phyloP scores from a whole-genome alignment of 1,140 invertebrate species.

The Drosophila leontia region DNA sequence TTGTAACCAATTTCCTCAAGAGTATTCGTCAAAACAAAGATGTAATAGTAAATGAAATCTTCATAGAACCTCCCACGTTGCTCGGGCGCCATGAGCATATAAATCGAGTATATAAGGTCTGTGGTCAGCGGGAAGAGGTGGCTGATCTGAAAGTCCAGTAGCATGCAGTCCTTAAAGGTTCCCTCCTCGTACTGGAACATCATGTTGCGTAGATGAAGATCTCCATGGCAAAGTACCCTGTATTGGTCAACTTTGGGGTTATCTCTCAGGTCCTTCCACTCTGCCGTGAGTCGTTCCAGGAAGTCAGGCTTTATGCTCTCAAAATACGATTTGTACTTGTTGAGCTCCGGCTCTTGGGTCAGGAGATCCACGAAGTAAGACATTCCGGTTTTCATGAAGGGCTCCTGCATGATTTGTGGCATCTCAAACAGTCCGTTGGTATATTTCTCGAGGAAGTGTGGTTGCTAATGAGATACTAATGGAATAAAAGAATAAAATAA shows the following conservation, averaged over 20 bases:
- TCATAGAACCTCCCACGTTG: conserved; percentile 25
- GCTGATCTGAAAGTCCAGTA: conserved; percentile 61
- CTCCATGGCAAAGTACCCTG: conserved; percentile 43
- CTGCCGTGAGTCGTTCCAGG: background rate
- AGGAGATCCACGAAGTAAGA: conserved; percentile 47
- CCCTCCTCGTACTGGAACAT: conserved; percentile 59
- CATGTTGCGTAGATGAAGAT: conserved; percentile 58
- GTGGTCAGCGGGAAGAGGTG: conserved; percentile 43
- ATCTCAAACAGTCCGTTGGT: conserved; percentile 39
- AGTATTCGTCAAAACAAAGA: conserved; percentile 13
- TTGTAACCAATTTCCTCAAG: conserved; percentile 44
- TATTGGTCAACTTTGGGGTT: conserved; percentile 6
- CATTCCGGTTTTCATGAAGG: conserved; percentile 51
- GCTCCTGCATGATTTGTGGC: conserved; percentile 17
- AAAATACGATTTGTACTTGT: conserved; percentile 28
- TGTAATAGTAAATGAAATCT: conserved; percentile 48
- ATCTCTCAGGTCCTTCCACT: conserved; percentile 7
- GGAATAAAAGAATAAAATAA: background rate
- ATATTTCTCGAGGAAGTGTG: conserved; percentile 41
- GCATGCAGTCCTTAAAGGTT: conserved; percentile 46
- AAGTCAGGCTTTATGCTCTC: conserved; percentile 18
- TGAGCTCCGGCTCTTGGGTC: conserved; percentile 20
- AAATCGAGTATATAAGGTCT: conserved; percentile 57
- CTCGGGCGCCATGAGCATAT: conserved; percentile 46
- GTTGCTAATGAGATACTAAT: conserved; percentile 22